Evolutionary conservation across 2,888 invertebrate species (phyloP).

Genomic region (Unio pictorum): DNA sequence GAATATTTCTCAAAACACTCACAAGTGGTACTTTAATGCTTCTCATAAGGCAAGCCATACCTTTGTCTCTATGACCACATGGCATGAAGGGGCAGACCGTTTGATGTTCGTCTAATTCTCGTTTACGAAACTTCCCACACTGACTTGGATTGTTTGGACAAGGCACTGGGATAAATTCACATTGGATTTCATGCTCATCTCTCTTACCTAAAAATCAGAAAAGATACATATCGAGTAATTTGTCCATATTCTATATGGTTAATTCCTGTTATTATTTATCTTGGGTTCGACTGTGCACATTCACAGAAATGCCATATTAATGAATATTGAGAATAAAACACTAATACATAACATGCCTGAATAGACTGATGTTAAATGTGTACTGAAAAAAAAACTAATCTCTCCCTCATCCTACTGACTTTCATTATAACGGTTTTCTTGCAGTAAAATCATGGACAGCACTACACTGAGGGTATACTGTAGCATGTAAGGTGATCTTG

Average conservation of each 20-base stretch:
- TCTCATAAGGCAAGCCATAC: slow-evolving; percentile 14
- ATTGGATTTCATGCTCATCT: slow-evolving; percentile 52
- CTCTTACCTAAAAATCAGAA: slow-evolving; percentile 38
- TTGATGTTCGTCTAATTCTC: slow-evolving; percentile 52
- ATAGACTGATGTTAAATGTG: too few relatives aligned
- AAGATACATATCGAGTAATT: background rate
- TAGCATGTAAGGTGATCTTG: too few relatives aligned
- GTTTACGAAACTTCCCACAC: slow-evolving; percentile 47
- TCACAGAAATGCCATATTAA: too few relatives aligned
- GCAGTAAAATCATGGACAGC: too few relatives aligned
- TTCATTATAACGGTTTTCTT: too few relatives aligned
- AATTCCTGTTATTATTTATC: background rate
- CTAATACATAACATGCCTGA: too few relatives aligned
- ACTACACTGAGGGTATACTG: too few relatives aligned
- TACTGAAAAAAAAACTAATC: too few relatives aligned
- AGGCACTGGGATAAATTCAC: slow-evolving; percentile 44
- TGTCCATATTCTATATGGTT: background rate
- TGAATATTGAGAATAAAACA: too few relatives aligned
- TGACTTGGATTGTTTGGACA: slow-evolving; percentile 50
- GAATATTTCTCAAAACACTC: too few relatives aligned
- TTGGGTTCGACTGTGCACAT: background rate
- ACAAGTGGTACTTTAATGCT: too few relatives aligned
- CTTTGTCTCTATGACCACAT: slow-evolving; percentile 46
- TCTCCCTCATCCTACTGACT: too few relatives aligned
- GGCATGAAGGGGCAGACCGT: slow-evolving; percentile 41